These are phyloP conservation scores for Artemia sinica DNA, from an alignment of 2,888 invertebrate species.

Conservation along the genomic window DNA sequence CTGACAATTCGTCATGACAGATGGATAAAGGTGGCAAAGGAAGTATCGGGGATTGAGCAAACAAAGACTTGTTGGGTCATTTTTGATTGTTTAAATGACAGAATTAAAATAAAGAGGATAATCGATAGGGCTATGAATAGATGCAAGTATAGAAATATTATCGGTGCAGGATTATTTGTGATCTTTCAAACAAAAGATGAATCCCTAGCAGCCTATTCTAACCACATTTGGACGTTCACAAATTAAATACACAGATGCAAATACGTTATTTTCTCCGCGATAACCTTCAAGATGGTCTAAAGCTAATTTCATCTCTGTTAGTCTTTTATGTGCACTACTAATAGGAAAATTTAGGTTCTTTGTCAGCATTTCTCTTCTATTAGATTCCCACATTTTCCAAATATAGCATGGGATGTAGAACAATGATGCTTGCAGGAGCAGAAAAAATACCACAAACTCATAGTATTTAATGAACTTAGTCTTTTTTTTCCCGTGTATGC, in stretches of 20 bases:
- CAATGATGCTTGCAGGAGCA: constrained; percentile 30
- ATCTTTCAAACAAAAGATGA: too few species aligned
- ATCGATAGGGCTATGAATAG: too few species aligned
- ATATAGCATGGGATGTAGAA: constrained; percentile 30
- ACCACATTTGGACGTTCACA: constrained; percentile 25
- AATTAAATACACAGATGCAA: constrained; percentile 27
- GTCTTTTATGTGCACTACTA: constrained; percentile 33
- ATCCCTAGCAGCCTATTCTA: too few species aligned
- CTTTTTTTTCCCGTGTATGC: constrained; percentile 27
- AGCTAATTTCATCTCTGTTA: constrained; percentile 22
- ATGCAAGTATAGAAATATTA: too few species aligned
- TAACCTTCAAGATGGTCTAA: constrained; percentile 28
- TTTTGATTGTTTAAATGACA: too few species aligned
- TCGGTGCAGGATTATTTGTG: too few species aligned
- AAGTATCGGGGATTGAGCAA: too few species aligned
- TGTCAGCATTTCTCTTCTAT: constrained; percentile 55
- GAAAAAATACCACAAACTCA: constrained; percentile 32
- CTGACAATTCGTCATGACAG: too few species aligned
- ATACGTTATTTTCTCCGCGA: constrained; percentile 27
- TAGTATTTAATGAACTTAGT: constrained; percentile 37
- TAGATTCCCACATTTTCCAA: constrained; percentile 30
- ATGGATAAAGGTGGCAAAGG: too few species aligned
- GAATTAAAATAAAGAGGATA: too few species aligned
- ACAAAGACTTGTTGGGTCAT: too few species aligned
- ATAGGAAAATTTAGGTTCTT: constrained; percentile 46